phyloP scores from a whole-genome alignment of 2,888 invertebrate genomes.

The Mycalesis mineus region DNA sequence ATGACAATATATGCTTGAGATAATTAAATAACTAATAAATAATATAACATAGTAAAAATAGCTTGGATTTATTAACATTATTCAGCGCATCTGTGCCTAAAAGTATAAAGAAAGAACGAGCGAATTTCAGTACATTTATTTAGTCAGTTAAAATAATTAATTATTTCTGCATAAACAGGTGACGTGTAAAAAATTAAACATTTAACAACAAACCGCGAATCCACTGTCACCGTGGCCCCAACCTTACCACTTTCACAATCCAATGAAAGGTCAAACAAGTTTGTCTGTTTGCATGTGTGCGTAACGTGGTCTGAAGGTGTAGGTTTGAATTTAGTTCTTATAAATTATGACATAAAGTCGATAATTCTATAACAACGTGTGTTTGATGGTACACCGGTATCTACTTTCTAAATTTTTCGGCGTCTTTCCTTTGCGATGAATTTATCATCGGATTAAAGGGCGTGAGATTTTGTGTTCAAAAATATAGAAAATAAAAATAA shows the following conservation, averaged over 20 bases:
- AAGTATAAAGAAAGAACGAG: too few relatives aligned
- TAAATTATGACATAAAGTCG: neutral
- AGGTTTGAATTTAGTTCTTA: conserved; percentile 30
- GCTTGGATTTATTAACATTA: too few relatives aligned
- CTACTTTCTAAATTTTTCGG: conserved; percentile 62
- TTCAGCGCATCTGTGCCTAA: too few relatives aligned
- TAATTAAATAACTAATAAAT: too few relatives aligned
- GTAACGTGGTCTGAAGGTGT: conserved; percentile 27
- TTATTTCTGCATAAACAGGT: too few relatives aligned
- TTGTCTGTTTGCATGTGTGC: conserved; percentile 35
- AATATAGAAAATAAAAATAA: too few relatives aligned
- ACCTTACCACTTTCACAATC: conserved; percentile 57
- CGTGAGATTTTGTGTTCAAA: neutral
- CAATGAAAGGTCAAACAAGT: conserved; percentile 57
- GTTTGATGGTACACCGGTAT: conserved; percentile 44
- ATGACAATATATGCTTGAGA: too few relatives aligned
- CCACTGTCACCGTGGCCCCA: conserved; percentile 25
- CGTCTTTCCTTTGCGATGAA: conserved; percentile 15
- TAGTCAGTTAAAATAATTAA: too few relatives aligned
- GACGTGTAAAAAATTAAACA: neutral
- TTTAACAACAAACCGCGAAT: conserved; percentile 3
- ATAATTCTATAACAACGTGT: conserved; percentile 9
- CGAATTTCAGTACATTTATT: too few relatives aligned
- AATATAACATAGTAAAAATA: too few relatives aligned
- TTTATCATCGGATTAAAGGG: conserved; percentile 18